These are phyloP conservation scores for Papilio machaon DNA, from an alignment of 1,140 invertebrate genomes.

Conservation along the genomic window DNA sequence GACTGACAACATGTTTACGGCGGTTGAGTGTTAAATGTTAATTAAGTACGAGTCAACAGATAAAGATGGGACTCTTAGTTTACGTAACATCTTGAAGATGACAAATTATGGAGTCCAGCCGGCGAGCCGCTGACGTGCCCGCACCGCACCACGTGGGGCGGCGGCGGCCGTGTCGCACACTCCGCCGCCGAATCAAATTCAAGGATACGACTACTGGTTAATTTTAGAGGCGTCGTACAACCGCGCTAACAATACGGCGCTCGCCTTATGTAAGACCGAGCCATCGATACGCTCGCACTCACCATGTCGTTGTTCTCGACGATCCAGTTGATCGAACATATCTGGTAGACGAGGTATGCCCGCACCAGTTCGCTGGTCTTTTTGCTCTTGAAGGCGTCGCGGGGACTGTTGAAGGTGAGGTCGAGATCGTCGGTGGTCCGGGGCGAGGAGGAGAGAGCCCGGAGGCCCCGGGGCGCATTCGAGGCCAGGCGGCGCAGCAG, in stretches of 20 bases:
- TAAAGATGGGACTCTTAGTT: neutral
- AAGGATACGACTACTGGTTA: slow-evolving; percentile 62
- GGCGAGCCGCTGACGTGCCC: neutral
- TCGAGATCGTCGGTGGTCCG: slow-evolving; percentile 89
- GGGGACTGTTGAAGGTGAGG: slow-evolving; percentile 91
- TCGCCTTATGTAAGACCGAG: slow-evolving; percentile 61
- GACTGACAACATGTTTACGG: neutral
- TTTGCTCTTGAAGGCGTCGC: slow-evolving; percentile 96
- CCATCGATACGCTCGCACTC: slow-evolving; percentile 85
- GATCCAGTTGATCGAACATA: slow-evolving; percentile 94
- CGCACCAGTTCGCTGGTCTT: slow-evolving; percentile 95
- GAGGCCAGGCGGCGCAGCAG: slow-evolving; percentile 71
- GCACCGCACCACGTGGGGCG: slow-evolving; percentile 39
- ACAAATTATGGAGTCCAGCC: neutral
- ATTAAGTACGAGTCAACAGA: neutral
- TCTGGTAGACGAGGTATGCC: slow-evolving; percentile 95
- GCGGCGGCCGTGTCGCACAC: slow-evolving; percentile 7
- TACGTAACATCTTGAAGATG: slow-evolving; percentile 33
- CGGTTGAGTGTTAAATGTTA: neutral
- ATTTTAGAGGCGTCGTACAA: slow-evolving; percentile 55
- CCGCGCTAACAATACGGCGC: slow-evolving; percentile 49
- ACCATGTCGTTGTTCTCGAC: slow-evolving; percentile 98
- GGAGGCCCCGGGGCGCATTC: slow-evolving; percentile 64
- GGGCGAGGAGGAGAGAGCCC: slow-evolving; percentile 64
- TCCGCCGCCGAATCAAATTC: slow-evolving; percentile 53